These are phyloP conservation scores for Rhynchotus rufescens DNA, from an alignment of 2,797 vertebrate species.

Conservation along the genomic window DNA sequence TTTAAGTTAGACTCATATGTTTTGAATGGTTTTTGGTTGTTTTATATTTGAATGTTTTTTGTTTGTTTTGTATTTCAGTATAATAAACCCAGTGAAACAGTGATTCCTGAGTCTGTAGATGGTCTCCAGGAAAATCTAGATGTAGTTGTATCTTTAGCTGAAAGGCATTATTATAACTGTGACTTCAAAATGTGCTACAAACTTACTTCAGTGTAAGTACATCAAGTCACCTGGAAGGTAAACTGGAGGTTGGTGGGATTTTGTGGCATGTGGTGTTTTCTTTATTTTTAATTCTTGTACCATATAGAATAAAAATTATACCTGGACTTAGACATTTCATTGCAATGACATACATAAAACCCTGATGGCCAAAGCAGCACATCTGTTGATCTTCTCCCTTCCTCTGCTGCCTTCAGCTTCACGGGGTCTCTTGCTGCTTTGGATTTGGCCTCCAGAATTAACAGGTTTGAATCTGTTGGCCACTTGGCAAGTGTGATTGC, in stretches of 20 bases:
- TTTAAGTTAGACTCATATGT: background rate
- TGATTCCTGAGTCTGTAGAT: slow-evolving; percentile 92
- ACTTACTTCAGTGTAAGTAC: slow-evolving; percentile 96
- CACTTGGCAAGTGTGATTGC: background rate
- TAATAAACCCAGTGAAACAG: slow-evolving; percentile 94
- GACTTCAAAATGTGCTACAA: slow-evolving; percentile 99
- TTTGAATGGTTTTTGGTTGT: background rate
- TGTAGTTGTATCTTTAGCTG: slow-evolving; percentile 96
- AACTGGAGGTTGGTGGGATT: background rate
- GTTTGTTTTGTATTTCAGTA: slow-evolving; percentile 70
- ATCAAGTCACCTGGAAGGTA: background rate
- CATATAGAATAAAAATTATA: background rate
- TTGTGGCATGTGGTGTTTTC: background rate
- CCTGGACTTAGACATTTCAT: background rate
- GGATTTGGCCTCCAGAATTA: background rate
- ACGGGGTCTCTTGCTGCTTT: background rate
- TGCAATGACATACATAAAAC: background rate
- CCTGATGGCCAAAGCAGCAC: background rate
- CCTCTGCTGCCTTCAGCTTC: background rate
- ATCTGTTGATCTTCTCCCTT: background rate
- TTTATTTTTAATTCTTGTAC: background rate
- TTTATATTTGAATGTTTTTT: too few species aligned
- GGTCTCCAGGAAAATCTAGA: slow-evolving; percentile 97
- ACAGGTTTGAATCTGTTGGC: background rate
- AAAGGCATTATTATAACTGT: slow-evolving; percentile 99